Base-by-base conservation (phyloP, 2,797 vertebrate species). In the Serranus cabrilla region DNA sequence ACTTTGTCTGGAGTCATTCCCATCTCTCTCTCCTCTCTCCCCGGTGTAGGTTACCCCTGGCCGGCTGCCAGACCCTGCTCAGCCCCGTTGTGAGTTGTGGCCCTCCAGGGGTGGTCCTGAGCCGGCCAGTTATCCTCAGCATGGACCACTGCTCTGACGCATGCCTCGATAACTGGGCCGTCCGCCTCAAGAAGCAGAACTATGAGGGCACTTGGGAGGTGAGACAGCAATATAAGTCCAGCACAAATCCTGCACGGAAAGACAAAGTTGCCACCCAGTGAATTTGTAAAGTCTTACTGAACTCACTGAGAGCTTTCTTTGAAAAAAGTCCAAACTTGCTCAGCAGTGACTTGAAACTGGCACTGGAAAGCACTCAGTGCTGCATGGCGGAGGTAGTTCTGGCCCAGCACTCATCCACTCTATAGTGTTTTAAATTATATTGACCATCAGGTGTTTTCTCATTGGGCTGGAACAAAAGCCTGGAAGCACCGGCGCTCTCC, bases 151-250 rank as follows among this genome's bases (percentile, higher is more conserved):
- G 98, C 46, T 98, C 96, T 65, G 98, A 99, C 88, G 96, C 97
- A 80, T 96, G 96, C 54, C 94, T 97, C 0, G 97, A 99, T 89
- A 98, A 98, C 95, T 99, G 98, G 98, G 97, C 97, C 91, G 94
- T 99, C 78, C 95, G 93, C 66, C 96, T 99, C 88, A 99, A 99
- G 94, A 99, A 99, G 91, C 98, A 99, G 92, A 98, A 96, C 0
- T 98, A 97, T 0, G 97, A 98, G 87, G 98, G 98, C 82, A 94
- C 94, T 2, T 99, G 98, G 98, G 98, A 99, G 98, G 98, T 99
- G 90, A 97, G 93, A 46, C 43, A 12, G 47, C 69, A 11, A 76
- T 34, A 27, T 74, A 78, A 80, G 74, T 77, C 66, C 46, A 43
- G 21, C 62, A 60, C 79, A 84, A 80, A 81, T 74, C 82, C 74